A percentile compares a stretch with the other conserved stretches of the same genome.
phyloP scores from a whole-genome alignment of 2,797 vertebrate species.

The Acrocephalus scirpaceus region DNA sequence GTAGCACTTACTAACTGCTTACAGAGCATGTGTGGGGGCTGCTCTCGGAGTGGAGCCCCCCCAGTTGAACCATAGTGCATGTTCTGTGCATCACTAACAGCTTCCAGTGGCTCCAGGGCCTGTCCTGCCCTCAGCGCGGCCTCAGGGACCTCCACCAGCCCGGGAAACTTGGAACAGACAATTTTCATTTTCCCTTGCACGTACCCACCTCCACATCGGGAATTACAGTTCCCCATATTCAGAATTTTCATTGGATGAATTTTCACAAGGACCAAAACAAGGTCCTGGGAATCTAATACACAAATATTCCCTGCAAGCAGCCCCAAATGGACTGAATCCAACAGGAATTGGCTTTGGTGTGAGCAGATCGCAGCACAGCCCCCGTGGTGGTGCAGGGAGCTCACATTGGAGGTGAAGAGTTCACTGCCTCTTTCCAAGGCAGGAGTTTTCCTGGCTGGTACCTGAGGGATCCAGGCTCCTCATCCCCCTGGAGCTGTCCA shows the following conservation, averaged over 20 bases:
- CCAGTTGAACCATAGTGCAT: background rate
- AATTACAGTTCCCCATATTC: background rate
- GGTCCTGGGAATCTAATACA: background rate
- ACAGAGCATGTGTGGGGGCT: slow-evolving; percentile 6
- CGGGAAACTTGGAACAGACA: background rate
- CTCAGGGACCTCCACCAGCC: slow-evolving; percentile 1
- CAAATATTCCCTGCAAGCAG: background rate
- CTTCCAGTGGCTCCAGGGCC: background rate
- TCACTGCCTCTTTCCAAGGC: background rate
- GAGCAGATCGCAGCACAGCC: accelerated
- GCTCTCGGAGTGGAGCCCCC: background rate
- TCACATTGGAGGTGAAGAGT: background rate
- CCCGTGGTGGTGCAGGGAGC: accelerated
- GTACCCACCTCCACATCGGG: accelerated
- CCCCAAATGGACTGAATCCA: background rate
- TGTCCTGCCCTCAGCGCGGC: background rate
- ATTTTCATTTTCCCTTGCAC: background rate
- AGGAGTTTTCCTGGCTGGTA: slow-evolving; percentile 36
- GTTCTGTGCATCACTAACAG: slow-evolving; percentile 38
- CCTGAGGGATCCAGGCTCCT: background rate
- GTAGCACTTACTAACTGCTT: slow-evolving; percentile 21
- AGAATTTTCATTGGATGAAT: background rate
- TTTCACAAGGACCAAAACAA: background rate
- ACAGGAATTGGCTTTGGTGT: background rate
- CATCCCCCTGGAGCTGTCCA: background rate